phyloP scores from a whole-genome alignment of 2,797 vertebrate genomes.

The Sciaenops ocellatus region DNA sequence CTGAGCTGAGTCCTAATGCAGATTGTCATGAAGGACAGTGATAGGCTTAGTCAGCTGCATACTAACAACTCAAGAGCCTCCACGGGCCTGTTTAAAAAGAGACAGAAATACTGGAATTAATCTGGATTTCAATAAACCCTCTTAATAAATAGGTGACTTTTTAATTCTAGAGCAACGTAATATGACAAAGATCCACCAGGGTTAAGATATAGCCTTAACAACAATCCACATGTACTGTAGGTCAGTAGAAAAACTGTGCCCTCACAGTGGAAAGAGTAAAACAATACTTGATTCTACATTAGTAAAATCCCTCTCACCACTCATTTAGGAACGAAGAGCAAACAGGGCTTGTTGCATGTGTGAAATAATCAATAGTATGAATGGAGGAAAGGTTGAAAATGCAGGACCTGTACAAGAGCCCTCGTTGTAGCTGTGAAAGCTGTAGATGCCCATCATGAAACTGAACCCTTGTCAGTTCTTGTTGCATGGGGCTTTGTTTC shows the following conservation, averaged over 20 bases:
- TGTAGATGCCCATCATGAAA: too few relatives aligned
- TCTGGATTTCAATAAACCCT: constrained; percentile 31
- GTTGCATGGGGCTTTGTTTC: background rate
- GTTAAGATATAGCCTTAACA: background rate
- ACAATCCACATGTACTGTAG: background rate
- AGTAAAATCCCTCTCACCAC: too few relatives aligned
- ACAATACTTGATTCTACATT: background rate
- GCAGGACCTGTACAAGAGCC: constrained; percentile 73
- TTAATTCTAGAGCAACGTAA: constrained; percentile 21
- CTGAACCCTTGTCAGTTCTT: too few relatives aligned
- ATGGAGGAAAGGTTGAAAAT: constrained; percentile 60
- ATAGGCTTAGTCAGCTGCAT: constrained; percentile 32
- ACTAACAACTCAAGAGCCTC: constrained; percentile 33
- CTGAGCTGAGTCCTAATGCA: constrained; percentile 38
- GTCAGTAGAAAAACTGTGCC: background rate
- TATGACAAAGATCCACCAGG: background rate
- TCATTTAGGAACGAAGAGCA: constrained; percentile 6
- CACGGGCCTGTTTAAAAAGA: constrained; percentile 16
- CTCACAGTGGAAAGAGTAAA: background rate
- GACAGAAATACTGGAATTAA: constrained; percentile 20
- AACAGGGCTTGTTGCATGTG: background rate
- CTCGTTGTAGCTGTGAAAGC: background rate
- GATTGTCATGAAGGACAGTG: constrained; percentile 47
- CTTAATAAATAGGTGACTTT: constrained; percentile 11
- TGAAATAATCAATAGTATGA: constrained; percentile 59